Evolutionary conservation across 2,113 vertebrate genomes (phyloP), one percentile per base, ranked within the genome.

Genomic region (Percina caprodes): DNA sequence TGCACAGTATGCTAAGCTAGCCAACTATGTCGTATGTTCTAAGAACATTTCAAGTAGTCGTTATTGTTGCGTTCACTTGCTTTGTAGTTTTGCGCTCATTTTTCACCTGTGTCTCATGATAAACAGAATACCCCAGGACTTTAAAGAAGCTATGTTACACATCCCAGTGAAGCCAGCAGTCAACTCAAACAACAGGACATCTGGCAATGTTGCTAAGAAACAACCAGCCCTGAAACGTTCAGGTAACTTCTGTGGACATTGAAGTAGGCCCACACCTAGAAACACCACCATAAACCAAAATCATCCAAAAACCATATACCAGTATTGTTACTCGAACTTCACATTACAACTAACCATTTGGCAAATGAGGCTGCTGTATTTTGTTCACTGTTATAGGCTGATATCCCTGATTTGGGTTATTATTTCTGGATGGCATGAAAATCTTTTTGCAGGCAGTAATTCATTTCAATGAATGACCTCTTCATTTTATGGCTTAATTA

Each of bases 141-240:
- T 90, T 11, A 84, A 46, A 30, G 89, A 90, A 11, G 84, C 82
- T 3, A 83, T 80, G 89, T 33, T 79, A 35, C 79, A 81, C 9
- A 4, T 84, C 12, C 58, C 67, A 7, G 26, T 5, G 69, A 84
- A 46, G 16, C 0, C 9, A 33, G 15, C 55, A 58, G 16, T 16
- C 7, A 54, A 26, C 15, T 12, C 45, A 21, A 45, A 42, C 23
- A 39, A 0, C 9, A 51, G 26, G n/a, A 7, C 13, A 9, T 0
- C 82, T 7, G 66, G 33, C 21, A 5, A 8, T 35, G 19, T 62
- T 58, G 42, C 33, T 1, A 58, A 55, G 1, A 5, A 8, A 8
- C 9, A 2, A 26, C 15, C 24, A 51, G n/a, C 13, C 6, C 13
- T 45, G 5, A 71, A 23, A 48, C 2, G 1, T 24, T 4, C 49